Percentiles rank a stretch among this genome's conserved stretches.
Evolutionary conservation across 2,797 vertebrate species (phyloP).

Genomic region (Rhynchonycteris naso): DNA sequence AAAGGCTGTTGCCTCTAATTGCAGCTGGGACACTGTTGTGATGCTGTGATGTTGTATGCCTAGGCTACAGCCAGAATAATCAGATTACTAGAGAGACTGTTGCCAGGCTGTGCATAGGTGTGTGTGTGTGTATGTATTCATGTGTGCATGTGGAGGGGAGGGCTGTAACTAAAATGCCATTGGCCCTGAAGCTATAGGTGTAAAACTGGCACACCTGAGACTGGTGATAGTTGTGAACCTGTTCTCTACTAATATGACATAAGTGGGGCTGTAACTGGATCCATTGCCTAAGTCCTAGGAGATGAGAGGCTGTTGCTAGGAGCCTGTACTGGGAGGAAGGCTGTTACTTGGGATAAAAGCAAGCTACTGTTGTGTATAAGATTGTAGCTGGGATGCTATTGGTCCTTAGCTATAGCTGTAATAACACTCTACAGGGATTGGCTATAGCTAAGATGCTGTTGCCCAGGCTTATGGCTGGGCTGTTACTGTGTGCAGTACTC

Average conservation of each 20-base stretch:
- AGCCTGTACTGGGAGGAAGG: slow-evolving; percentile 70
- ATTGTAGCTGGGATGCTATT: slow-evolving; percentile 39
- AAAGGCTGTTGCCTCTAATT: not conserved
- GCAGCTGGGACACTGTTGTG: not conserved
- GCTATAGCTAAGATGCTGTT: slow-evolving; percentile 66
- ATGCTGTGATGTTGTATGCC: slow-evolving; percentile 19
- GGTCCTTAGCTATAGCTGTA: slow-evolving; percentile 74
- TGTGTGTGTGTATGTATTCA: not conserved
- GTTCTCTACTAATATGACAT: slow-evolving; percentile 33
- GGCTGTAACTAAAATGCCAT: slow-evolving; percentile 3
- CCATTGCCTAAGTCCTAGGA: slow-evolving; percentile 51
- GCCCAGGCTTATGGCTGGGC: slow-evolving; percentile 63
- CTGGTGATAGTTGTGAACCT: not conserved
- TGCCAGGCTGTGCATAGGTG: not conserved
- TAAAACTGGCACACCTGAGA: slow-evolving; percentile 6
- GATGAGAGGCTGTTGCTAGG: slow-evolving; percentile 74
- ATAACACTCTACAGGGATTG: slow-evolving; percentile 69
- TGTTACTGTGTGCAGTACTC: slow-evolving; percentile 60
- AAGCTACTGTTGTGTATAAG: slow-evolving; percentile 67
- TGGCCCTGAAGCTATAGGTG: not conserved
- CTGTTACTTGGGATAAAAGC: slow-evolving; percentile 74
- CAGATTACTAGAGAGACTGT: not conserved
- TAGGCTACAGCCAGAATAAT: not conserved
- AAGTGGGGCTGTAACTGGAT: slow-evolving; percentile 47
- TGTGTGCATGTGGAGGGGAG: not conserved